Conservation (phyloP, 1,140 invertebrate genomes). For the Temnothorax curvispinosus region DNA sequence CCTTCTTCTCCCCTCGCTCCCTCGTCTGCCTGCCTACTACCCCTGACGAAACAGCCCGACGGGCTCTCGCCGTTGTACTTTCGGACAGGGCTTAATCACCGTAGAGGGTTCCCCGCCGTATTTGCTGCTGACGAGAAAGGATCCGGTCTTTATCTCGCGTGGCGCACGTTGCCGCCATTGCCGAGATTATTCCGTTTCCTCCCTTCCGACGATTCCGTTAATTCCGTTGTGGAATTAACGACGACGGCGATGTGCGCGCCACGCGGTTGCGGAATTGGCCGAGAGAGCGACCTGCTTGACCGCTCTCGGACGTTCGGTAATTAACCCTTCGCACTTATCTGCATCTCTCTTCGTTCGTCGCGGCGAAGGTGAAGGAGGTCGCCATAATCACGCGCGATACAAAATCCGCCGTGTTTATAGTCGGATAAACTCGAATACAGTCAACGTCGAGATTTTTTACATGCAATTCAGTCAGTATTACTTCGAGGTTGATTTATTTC, state of each 20-base stretch:
- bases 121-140: slow-evolving; percentile 70
- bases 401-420: slow-evolving; percentile 36
- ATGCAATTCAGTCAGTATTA: background rate
- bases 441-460: background rate
- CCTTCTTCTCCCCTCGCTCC: background rate
- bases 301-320: slow-evolving; percentile 53
- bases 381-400: background rate
- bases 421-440: slow-evolving; percentile 12
- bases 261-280: slow-evolving; percentile 45
- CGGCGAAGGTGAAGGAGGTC: slow-evolving; percentile 27
- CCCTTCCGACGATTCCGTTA: slow-evolving; percentile 68
- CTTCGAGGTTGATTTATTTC: background rate
- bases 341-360: slow-evolving; percentile 26
- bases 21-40: slow-evolving; percentile 31
- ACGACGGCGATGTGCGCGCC: slow-evolving; percentile 39
- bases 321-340: slow-evolving; percentile 43
- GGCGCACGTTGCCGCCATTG: slow-evolving; percentile 69
- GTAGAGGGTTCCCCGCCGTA: slow-evolving; percentile 65
- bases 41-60: slow-evolving; percentile 55
- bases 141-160: slow-evolving; percentile 71
- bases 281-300: slow-evolving; percentile 56
- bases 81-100: slow-evolving; percentile 74
- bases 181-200: slow-evolving; percentile 69
- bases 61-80: slow-evolving; percentile 69
- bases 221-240: slow-evolving; percentile 68